These are phyloP conservation scores for Lithodes maja DNA, from an alignment of 2,888 invertebrate genomes.

Conservation along the genomic window DNA sequence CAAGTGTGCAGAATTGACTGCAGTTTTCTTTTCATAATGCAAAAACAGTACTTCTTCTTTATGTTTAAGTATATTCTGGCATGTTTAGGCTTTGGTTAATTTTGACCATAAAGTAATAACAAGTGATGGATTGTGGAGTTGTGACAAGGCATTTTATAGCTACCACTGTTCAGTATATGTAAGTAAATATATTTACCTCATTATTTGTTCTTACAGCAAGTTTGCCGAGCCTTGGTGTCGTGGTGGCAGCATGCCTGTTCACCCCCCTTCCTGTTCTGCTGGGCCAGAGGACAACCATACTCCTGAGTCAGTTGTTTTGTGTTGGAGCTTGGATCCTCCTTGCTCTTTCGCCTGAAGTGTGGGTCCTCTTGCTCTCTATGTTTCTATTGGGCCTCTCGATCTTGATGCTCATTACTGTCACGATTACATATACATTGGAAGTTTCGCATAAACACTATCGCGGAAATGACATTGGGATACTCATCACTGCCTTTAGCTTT, in stretches of 20 bases:
- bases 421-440: background rate
- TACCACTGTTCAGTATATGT: too few species aligned
- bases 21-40: too few species aligned
- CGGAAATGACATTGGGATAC: background rate
- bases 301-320: background rate
- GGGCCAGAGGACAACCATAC: conserved; percentile 8
- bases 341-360: background rate
- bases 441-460: conserved; percentile 5
- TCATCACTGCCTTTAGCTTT: background rate
- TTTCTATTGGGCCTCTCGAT: background rate
- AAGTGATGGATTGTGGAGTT: too few species aligned
- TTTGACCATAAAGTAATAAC: too few species aligned
- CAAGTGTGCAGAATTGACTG: too few species aligned
- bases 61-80: too few species aligned
- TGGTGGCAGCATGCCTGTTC: background rate
- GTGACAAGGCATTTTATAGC: too few species aligned
- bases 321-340: conserved; percentile 9
- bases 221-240: background rate
- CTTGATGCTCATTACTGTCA: background rate
- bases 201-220: conserved; percentile 16
- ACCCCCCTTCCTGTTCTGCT: background rate
- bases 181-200: too few species aligned
- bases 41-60: too few species aligned
- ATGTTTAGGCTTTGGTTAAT: too few species aligned
- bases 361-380: background rate